Evolutionary conservation across 2,888 invertebrate species (phyloP), one percentile per base, ranked within the genome.

Genomic region (Lasioglossum malachurum): DNA sequence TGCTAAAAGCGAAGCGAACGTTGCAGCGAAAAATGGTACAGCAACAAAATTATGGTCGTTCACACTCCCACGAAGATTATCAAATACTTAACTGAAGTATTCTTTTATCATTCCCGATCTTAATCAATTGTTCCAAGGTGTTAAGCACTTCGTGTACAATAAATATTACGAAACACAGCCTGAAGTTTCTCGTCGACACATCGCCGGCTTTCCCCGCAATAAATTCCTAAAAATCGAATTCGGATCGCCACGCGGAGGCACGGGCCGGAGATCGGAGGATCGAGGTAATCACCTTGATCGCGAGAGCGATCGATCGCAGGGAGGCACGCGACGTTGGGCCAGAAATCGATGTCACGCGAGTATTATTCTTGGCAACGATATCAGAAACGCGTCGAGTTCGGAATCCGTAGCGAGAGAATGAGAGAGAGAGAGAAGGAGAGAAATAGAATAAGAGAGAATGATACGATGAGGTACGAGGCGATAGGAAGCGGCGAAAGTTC

Each of bases 301-400:
- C 67, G 8, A 31, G 67, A 67, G 73, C 75, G 80, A 87, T 86
- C 82, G 87, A 88, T 89, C 53, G 78, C 23, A 31, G 60, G 53
- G 5, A 5, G 74, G 60, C 78, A 73, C 78, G 80, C 79, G 71
- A 79, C 78, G 35, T 27, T 73, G 5, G 16, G 14, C 23, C 41
- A 64, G 41, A 75, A 84, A 80, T 80, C 80, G 79, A 84, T 83
- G 85, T 85, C 75, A 80, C 85, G 84, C 69, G 84, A 77, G 64
- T 84, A 80, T 80, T 86, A 74, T 76, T 84, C 85, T 84, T 86
- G 80, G 86, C 84, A 85, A 60, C 73, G 84, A 76, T 84, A 84
- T 85, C 53, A 75, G 84, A 78, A 69, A 10, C 57, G n/a, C 35
- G 38, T 14, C 12, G n/a, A 44, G n/a, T 49, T 38, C 16, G 64